Evolutionary conservation across 1,140 invertebrate genomes (phyloP).

Genomic region (Zaprionus gabonicus): DNA sequence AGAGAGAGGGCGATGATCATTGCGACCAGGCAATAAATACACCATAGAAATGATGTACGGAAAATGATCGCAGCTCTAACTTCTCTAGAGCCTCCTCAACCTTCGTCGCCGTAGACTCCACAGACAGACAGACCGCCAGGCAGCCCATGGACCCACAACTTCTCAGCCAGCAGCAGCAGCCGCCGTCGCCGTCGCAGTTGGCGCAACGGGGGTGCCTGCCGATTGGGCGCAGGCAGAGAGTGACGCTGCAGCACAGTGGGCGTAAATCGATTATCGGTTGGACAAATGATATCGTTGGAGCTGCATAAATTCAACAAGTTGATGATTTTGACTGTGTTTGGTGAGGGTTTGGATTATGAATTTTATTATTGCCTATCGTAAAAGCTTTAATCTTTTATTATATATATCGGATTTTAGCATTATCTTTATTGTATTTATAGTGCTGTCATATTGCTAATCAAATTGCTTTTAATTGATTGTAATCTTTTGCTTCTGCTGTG

Average conservation of each 20-base stretch:
- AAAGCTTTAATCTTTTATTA: background rate
- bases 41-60: conserved; percentile 82
- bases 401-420: background rate
- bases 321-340: background rate
- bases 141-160: conserved; percentile 36
- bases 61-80: conserved; percentile 69
- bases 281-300: background rate
- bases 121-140: conserved; percentile 41
- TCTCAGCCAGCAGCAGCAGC: conserved; percentile 48
- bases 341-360: background rate
- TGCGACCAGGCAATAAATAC: conserved; percentile 77
- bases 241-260: conserved; percentile 61
- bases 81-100: conserved; percentile 42
- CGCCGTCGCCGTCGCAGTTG: conserved; percentile 12
- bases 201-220: conserved; percentile 72
- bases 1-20: conserved; percentile 61
- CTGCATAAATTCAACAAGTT: background rate
- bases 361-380: background rate
- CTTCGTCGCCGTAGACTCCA: conserved; percentile 9
- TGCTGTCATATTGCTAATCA: no score
- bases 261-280: conserved; percentile 19
- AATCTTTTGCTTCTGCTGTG: background rate
- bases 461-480: background rate
- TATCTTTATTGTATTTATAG: background rate
- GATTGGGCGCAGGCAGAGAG: conserved; percentile 34